These are phyloP conservation scores for Cyphomyrus discorhynchus DNA, from an alignment of 2,113 vertebrate species.

Conservation along the genomic window DNA sequence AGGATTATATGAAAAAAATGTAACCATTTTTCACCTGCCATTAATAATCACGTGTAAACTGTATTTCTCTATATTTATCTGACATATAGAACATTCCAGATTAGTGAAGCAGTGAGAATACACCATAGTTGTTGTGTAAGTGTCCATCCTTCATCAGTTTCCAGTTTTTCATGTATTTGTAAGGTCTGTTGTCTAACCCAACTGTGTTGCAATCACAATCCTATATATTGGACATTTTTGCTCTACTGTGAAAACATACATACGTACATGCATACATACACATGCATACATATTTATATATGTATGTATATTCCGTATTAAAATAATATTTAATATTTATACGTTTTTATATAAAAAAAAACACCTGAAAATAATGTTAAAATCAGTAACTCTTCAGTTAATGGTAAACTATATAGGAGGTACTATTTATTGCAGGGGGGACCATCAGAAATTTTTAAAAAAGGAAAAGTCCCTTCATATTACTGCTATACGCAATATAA, in stretches of 20 bases:
- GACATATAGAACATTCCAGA: slow-evolving; percentile 74
- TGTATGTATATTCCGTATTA: slow-evolving; percentile 58
- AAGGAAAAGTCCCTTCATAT: slow-evolving; percentile 84
- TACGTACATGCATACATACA: slow-evolving; percentile 35
- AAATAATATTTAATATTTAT: slow-evolving; percentile 68
- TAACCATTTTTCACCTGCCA: slow-evolving; percentile 17
- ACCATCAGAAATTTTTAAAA: slow-evolving; percentile 71
- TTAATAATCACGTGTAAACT: slow-evolving; percentile 64
- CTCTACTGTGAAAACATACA: slow-evolving; percentile 68
- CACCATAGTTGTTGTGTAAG: slow-evolving; percentile 69
- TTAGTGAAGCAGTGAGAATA: slow-evolving; percentile 59
- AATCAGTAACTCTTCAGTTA: slow-evolving; percentile 36
- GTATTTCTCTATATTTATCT: slow-evolving; percentile 82
- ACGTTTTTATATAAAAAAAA: slow-evolving; percentile 60
- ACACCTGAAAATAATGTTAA: slow-evolving; percentile 41
- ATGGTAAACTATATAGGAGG: slow-evolving; percentile 39
- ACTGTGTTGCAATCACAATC: slow-evolving; percentile 61
- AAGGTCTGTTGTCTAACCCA: slow-evolving; percentile 55
- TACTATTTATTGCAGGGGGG: slow-evolving; percentile 68
- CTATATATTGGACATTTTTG: slow-evolving; percentile 71
- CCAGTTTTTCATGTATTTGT: slow-evolving; percentile 61
- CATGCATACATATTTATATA: slow-evolving; percentile 56
- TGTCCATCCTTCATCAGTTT: slow-evolving; percentile 73
- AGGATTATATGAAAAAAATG: slow-evolving; percentile 14
- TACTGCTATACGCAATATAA: slow-evolving; percentile 83